Percentiles rank a stretch among this genome's conserved stretches.
These are phyloP conservation scores for Onychorhynchus coronatus DNA, from an alignment of 2,113 vertebrate species.

Conservation along the genomic window DNA sequence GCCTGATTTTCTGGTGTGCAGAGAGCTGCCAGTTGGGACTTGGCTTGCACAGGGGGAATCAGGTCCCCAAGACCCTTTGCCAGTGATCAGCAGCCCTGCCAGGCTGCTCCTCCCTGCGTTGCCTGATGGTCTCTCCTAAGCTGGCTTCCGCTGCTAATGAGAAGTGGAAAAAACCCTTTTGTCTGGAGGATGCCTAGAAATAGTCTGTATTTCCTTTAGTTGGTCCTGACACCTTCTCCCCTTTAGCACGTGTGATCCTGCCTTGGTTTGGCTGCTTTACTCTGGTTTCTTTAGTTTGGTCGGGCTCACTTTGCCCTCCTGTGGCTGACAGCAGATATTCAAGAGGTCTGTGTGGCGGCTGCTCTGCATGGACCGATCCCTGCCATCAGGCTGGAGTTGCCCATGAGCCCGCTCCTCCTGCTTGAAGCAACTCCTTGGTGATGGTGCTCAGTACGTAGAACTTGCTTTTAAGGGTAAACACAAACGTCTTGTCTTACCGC, in stretches of 20 bases:
- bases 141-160: neutral
- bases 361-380: neutral
- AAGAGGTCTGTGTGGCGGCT: neutral
- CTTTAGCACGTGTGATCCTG: neutral
- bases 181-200: neutral
- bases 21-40: neutral
- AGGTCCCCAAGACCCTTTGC: neutral
- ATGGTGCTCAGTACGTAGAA: neutral
- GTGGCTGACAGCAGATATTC: constrained; percentile 16
- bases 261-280: neutral
- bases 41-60: rapidly evolving
- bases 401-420: neutral
- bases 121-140: neutral
- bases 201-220: neutral
- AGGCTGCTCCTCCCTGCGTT: rapidly evolving
- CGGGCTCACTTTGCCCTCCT: constrained; percentile 37
- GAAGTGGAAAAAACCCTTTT: neutral
- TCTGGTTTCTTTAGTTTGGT: neutral
- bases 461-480: neutral
- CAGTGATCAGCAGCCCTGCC: rapidly evolving
- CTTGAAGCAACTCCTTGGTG: neutral
- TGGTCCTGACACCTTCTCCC: neutral
- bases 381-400: no score
- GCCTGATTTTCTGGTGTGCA: neutral
- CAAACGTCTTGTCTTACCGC: neutral